Evolutionary conservation across 1,140 invertebrate genomes (phyloP), one percentile per base, ranked within the genome.

Genomic region (Drosophila nannoptera): DNA sequence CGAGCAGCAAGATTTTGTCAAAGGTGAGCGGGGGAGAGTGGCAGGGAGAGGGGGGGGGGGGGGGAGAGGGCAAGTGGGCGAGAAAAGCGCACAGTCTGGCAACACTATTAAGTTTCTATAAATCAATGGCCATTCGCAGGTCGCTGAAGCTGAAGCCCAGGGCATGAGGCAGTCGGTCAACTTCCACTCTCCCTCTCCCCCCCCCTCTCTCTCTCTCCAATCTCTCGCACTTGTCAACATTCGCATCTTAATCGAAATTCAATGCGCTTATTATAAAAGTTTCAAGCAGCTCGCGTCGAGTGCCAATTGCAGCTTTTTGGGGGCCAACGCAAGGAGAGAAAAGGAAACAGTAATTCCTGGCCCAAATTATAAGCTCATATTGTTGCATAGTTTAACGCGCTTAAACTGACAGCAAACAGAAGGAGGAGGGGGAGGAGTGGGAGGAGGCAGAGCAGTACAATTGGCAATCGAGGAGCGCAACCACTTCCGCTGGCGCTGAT

Each of bases 191-290:
- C n/a, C n/a, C n/a, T n/a, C n/a, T n/a, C n/a, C n/a, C n/a, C n/a
- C n/a, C n/a, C n/a, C n/a, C n/a, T n/a, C n/a, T n/a, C n/a, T n/a
- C n/a, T n/a, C n/a, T n/a, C n/a, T n/a, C n/a, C n/a, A n/a, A n/a
- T n/a, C n/a, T 16, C 12, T 43, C 38, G 16, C 8, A 45, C 3
- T 45, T 22, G 9, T 9, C 3, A 50, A 14, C 0, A 12, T 16
- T 0, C 12, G 12, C 45, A 53, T 42, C 45, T 75, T 75, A 75
- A 78, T 65, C 65, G 11, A 36, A 74, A 64, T 74, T 59, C 50
- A 82, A 78, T 82, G 70, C 36, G 54, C 69, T 69, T 69, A 75
- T 75, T 80, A 77, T 36, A 16, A 77, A 83, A 81, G 56, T 78
- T 72, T 43, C 40, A 46, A 61, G 46, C 36, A 50, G 43, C 53